Evolutionary conservation across 2,113 vertebrate genomes (phyloP).

Genomic region (Dicaeum eximium): DNA sequence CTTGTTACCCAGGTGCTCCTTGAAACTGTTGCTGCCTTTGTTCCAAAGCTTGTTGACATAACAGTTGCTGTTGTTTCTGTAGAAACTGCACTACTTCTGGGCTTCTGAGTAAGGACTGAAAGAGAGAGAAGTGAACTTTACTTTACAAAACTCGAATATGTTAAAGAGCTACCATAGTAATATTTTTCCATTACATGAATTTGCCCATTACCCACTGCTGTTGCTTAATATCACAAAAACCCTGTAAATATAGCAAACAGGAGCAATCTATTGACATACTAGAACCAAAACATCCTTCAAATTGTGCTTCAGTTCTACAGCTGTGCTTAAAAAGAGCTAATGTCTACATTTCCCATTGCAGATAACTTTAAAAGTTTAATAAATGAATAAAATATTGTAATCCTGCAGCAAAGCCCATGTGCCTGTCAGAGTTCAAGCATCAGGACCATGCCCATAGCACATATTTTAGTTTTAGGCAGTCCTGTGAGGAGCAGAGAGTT

Average conservation of each 20-base stretch:
- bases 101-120: constrained; percentile 93
- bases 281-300: neutral
- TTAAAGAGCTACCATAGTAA: neutral
- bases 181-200: neutral
- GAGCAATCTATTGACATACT: neutral
- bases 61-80: constrained; percentile 91
- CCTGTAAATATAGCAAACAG: neutral
- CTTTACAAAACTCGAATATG: neutral
- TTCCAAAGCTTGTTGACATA: constrained; percentile 84
- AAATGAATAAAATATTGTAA: neutral
- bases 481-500: neutral
- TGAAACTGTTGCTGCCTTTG: constrained; percentile 85
- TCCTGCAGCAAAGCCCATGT: neutral
- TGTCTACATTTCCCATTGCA: neutral
- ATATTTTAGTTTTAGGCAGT: neutral
- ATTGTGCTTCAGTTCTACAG: neutral
- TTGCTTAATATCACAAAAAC: neutral
- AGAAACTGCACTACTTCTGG: constrained; percentile 96
- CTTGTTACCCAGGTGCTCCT: constrained; percentile 69
- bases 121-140: neutral
- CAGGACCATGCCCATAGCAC: neutral
- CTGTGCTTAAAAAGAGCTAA: neutral
- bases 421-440: neutral
- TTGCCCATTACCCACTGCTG: neutral
- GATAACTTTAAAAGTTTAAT: neutral